Evolutionary conservation across 92 coral and sea anemone genomes (phyloP).

Genomic region (Metridium senile): DNA sequence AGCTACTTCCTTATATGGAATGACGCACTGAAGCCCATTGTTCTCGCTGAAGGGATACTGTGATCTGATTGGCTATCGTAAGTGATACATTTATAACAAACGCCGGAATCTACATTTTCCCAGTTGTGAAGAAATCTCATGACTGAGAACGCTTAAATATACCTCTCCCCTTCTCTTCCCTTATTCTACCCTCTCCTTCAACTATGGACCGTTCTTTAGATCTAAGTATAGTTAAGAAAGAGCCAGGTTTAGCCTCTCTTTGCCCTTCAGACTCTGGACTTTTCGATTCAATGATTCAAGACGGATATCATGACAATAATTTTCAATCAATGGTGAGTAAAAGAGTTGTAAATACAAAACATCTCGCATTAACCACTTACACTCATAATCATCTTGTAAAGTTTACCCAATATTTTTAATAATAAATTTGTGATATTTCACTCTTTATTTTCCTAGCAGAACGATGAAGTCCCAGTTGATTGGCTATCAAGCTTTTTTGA

Average conservation of each 20-base stretch:
- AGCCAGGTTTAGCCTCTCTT: constrained; percentile 75
- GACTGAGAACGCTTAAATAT: constrained; percentile 27
- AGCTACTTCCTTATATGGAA: constrained; percentile 57
- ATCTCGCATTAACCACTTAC: background rate
- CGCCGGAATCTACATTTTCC: constrained; percentile 45
- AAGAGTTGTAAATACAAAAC: too few relatives aligned
- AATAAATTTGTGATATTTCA: background rate
- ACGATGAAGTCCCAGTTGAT: constrained; percentile 91
- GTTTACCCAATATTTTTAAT: background rate
- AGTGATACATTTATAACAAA: constrained; percentile 50
- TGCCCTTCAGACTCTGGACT: constrained; percentile 78
- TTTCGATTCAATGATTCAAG: constrained; percentile 84
- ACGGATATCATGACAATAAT: constrained; percentile 70
- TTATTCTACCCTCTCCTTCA: constrained; percentile 23
- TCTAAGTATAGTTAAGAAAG: constrained; percentile 84
- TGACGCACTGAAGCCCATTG: constrained; percentile 4
- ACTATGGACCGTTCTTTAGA: constrained; percentile 69
- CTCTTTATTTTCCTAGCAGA: constrained; percentile 47
- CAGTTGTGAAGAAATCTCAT: constrained; percentile 67
- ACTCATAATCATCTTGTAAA: background rate
- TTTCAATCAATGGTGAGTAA: constrained; percentile 79
- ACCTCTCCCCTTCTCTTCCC: constrained; percentile 32
- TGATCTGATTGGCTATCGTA: constrained; percentile 60
- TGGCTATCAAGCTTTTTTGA: constrained; percentile 96
- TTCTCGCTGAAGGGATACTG: constrained; percentile 20